phyloP scores from a whole-genome alignment of 2,888 invertebrate genomes.

The Plebejus anna region DNA sequence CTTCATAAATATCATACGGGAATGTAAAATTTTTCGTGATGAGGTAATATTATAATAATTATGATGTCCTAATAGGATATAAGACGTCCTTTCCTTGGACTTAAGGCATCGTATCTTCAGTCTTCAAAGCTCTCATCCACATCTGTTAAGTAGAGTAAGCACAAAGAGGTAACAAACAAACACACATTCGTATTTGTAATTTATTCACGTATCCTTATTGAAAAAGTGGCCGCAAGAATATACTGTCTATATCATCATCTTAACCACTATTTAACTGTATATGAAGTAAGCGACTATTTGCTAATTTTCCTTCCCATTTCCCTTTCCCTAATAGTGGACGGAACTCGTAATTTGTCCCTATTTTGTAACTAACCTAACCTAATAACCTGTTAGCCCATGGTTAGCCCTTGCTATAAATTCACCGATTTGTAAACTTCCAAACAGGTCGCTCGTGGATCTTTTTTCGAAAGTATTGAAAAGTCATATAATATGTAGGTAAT shows the following conservation, averaged over 20 bases:
- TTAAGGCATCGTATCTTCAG: too few species aligned
- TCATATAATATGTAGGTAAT: too few species aligned
- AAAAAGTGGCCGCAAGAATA: background rate
- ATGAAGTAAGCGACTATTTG: background rate
- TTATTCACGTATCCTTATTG: background rate
- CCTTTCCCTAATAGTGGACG: background rate
- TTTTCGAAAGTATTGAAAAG: too few species aligned
- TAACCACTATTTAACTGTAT: background rate
- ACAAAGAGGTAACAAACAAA: too few species aligned
- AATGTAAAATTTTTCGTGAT: background rate
- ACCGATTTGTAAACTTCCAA: too few species aligned
- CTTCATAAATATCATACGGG: background rate
- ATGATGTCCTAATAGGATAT: too few species aligned
- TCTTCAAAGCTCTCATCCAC: too few species aligned
- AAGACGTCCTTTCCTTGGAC: too few species aligned
- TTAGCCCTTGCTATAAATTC: too few species aligned
- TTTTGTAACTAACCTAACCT: background rate
- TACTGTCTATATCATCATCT: background rate
- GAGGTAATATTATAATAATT: too few species aligned
- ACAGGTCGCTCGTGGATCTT: too few species aligned
- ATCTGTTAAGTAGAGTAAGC: background rate
- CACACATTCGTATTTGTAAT: background rate
- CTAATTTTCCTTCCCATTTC: background rate
- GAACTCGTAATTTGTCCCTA: background rate
- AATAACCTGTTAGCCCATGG: background rate